Conservation (phyloP, 2,888 invertebrate species). For the Aleiodes alternator region DNA sequence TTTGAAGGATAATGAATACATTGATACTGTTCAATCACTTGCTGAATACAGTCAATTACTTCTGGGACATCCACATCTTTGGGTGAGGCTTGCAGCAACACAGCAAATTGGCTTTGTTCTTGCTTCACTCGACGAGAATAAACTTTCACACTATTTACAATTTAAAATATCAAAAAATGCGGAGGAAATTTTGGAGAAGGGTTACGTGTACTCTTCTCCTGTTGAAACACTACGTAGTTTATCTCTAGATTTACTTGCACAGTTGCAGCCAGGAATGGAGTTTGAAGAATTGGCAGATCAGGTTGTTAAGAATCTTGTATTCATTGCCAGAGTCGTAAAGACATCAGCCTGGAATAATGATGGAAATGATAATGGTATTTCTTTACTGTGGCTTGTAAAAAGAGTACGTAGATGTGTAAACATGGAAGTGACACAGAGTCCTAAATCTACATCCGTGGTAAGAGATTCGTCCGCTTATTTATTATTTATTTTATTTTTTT, state of each 20-base stretch:
- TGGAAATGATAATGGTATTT: conserved; percentile 75
- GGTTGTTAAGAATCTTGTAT: conserved; percentile 83
- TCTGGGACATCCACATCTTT: conserved; percentile 88
- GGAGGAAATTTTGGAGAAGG: conserved; percentile 51
- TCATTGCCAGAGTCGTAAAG: conserved; percentile 82
- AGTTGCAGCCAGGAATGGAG: conserved; percentile 82
- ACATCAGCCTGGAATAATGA: conserved; percentile 73
- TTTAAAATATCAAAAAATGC: conserved; percentile 77
- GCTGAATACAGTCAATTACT: conserved; percentile 82
- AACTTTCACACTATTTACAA: conserved; percentile 64
- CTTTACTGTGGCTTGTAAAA: conserved; percentile 85
- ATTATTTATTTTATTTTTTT: not conserved
- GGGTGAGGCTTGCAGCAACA: conserved; percentile 88
- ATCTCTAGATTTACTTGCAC: conserved; percentile 85
- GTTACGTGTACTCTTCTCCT: conserved; percentile 81
- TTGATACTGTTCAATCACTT: conserved; percentile 76
- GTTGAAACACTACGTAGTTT: conserved; percentile 81
- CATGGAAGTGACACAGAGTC: conserved; percentile 85
- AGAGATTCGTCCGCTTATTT: conserved; percentile 67
- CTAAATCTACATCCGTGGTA: conserved; percentile 83
- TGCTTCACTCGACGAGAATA: conserved; percentile 79
- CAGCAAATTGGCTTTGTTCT: conserved; percentile 87
- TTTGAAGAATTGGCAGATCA: conserved; percentile 86
- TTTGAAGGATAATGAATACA: conserved; percentile 77
- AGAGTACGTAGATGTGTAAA: conserved; percentile 86